phyloP scores from a whole-genome alignment of 1,140 invertebrate genomes.

The Hormaphis cornu region DNA sequence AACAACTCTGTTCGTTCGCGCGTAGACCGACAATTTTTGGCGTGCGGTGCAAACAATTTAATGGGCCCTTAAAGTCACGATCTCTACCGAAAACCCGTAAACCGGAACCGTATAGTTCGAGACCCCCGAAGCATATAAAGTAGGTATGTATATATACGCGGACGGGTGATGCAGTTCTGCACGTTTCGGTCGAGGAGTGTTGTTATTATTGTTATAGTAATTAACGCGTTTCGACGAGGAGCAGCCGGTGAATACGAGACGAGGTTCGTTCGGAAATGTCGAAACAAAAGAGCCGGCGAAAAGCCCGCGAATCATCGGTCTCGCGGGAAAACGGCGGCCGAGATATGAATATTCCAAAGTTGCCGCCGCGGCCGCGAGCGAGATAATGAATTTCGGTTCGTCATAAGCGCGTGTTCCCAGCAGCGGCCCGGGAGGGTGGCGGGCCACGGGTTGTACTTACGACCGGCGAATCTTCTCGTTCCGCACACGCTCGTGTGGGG shows the following conservation, averaged over 20 bases:
- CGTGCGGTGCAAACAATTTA: no score
- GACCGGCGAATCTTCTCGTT: not conserved
- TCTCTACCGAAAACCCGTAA: no score
- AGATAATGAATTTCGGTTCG: slow-evolving; percentile 29
- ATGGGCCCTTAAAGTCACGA: no score
- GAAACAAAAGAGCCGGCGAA: slow-evolving; percentile 18
- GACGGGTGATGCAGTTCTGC: no score
- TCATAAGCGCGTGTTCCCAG: slow-evolving; percentile 19
- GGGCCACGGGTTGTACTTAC: not conserved
- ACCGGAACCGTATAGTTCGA: no score
- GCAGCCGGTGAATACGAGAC: slow-evolving; percentile 17
- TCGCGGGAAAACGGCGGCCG: slow-evolving; percentile 17
- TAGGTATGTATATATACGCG: no score
- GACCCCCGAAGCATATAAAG: no score
- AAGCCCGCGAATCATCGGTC: not conserved
- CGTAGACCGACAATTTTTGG: no score
- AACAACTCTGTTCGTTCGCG: no score
- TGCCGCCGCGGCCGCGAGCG: not conserved
- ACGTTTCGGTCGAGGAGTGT: not conserved
- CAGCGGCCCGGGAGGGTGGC: not conserved
- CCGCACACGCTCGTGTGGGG: not conserved
- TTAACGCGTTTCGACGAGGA: slow-evolving; percentile 2
- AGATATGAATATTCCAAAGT: slow-evolving; percentile 21
- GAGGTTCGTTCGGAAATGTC: slow-evolving; percentile 10
- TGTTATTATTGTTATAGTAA: no score